Conservation (phyloP, 1,140 invertebrate genomes). For the Cherax quadricarinatus region DNA sequence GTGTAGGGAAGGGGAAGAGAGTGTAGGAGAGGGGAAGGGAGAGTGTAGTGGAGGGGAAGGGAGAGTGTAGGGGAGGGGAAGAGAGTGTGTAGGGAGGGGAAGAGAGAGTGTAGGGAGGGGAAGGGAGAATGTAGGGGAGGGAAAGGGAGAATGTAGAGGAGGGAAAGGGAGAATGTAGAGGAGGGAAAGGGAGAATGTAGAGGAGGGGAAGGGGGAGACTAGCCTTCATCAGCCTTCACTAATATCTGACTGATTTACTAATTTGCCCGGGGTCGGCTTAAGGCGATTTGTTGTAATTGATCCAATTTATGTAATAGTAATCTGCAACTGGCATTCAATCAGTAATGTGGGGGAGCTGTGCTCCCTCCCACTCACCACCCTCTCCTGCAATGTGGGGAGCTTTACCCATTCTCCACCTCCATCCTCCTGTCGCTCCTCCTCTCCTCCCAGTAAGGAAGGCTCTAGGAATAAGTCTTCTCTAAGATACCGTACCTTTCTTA, state of each 20-base stretch:
- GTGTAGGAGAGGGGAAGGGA: neutral
- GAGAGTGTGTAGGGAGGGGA: neutral
- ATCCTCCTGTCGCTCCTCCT: no score
- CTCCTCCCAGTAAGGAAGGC: no score
- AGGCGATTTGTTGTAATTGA: constrained; percentile 65
- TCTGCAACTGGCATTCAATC: constrained; percentile 67
- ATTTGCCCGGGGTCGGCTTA: constrained; percentile 55
- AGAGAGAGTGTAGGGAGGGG: neutral
- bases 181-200: neutral
- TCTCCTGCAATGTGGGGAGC: no score
- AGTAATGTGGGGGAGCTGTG: neutral
- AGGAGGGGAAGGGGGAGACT: neutral
- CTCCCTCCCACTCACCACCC: no score
- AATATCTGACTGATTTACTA: constrained; percentile 55
- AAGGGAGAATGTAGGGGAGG: neutral
- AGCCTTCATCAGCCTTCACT: constrained; percentile 5
- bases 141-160: neutral
- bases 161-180: no score
- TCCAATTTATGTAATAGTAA: constrained; percentile 66
- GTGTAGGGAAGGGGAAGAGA: neutral
- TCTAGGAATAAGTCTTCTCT: no score
- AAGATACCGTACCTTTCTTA: no score
- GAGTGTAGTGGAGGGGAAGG: no score
- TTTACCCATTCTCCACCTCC: no score
- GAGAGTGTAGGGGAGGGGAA: neutral